These are phyloP conservation scores for Chionomys nivalis DNA, from an alignment of 2,113 vertebrate species.

Conservation along the genomic window DNA sequence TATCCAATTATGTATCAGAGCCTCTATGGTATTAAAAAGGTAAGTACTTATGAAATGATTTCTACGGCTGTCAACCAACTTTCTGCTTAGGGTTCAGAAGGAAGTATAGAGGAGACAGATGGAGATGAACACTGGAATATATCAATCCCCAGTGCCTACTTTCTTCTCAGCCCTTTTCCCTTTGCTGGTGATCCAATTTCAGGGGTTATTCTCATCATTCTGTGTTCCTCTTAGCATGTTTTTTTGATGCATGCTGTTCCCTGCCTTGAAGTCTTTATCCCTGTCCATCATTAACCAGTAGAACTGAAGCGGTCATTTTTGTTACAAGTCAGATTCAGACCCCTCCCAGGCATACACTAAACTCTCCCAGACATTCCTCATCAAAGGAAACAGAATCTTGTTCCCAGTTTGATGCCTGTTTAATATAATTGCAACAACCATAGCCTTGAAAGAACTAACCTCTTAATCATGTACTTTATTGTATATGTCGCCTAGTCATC, in stretches of 20 bases:
- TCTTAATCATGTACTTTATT: neutral
- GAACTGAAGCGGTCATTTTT: neutral
- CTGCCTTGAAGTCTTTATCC: neutral
- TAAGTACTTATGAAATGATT: neutral
- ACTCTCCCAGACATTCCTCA: neutral
- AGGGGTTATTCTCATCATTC: neutral
- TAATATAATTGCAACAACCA: neutral
- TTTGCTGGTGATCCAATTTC: neutral
- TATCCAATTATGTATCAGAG: neutral
- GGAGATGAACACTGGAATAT: neutral
- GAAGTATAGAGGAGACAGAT: fast-evolving
- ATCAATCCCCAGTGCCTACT: neutral
- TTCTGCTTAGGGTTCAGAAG: neutral
- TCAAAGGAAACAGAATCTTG: neutral
- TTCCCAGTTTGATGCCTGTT: neutral
- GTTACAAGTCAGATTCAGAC: neutral
- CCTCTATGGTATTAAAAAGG: neutral
- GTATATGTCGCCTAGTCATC: neutral
- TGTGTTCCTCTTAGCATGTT: neutral
- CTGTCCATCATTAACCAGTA: no score
- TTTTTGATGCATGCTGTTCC: neutral
- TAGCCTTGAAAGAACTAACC: neutral
- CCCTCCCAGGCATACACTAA: neutral
- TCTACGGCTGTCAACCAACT: neutral
- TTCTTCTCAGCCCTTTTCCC: neutral